Evolutionary conservation across 2,113 vertebrate species (phyloP), one percentile per base, ranked within the genome.

Genomic region (Rynchops niger): DNA sequence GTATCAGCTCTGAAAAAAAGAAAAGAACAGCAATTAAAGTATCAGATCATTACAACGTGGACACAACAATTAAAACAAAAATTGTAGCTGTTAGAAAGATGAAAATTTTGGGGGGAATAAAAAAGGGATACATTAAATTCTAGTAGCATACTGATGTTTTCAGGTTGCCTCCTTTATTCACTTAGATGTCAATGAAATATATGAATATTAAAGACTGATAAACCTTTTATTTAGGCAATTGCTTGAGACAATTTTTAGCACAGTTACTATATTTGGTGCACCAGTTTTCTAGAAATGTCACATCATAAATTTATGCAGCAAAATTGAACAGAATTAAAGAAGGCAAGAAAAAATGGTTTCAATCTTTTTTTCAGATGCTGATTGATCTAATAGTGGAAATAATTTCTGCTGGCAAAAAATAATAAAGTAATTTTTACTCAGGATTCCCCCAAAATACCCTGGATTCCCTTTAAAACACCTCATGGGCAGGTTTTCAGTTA

Each of bases 101-200:
- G 1, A 16, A 13, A 4, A 19, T 30, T 70, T 25, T 1, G 2
- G 3, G 5, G 7, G 3, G 2, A 5, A 3, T 3, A 38, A 22
- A 25, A 62, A 7, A 4, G 5, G 14, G 1, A 11, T 9, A 15
- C 0, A 34, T 29, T 12, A 32, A 71, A 66, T 50, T 71, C 25
- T 52, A 32, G 2, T 15, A 56, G 45, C 20, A 30, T 14, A 36
- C 4, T 27, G 5, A 19, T 9, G 2, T 27, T 76, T 77, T 18
- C 6, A 18, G 5, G 7, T 66, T 84, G 17, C 6, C 29, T 6
- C 9, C n/a, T 67, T 82, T 73, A 21, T n/a, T 77, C 29, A 67
- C 10, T 10, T 52, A 26, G 7, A 34, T 9, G 6, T 27, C 5
- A 17, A 15, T 22, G 6, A 79, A 67, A 43, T 7, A 62, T 26